phyloP scores from a whole-genome alignment of 2,888 invertebrate genomes.

The Mesorhabditis spiculigera region DNA sequence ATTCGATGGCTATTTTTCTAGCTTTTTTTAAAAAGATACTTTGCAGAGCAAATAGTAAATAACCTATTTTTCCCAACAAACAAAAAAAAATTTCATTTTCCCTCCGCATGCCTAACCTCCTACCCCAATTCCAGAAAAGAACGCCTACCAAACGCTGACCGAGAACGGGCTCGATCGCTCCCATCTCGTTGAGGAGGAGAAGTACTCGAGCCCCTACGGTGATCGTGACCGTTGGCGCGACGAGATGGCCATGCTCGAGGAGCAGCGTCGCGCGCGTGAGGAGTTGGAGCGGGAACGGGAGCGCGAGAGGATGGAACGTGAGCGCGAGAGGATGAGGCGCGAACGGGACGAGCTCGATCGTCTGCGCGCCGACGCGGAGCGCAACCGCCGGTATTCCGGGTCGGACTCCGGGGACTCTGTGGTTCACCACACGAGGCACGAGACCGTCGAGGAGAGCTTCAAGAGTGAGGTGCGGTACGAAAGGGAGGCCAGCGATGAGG shows the following conservation, averaged over 20 bases:
- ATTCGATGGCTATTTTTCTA: constrained; percentile 3
- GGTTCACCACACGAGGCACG: constrained; percentile 44
- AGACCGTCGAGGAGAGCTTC: constrained; percentile 53
- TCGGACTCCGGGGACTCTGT: constrained; percentile 28
- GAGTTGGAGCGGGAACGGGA: constrained; percentile 14
- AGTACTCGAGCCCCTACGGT: constrained; percentile 39
- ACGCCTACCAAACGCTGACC: constrained; percentile 5
- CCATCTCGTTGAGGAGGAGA: constrained; percentile 23
- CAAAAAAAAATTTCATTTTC: not conserved
- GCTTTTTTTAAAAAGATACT: not conserved
- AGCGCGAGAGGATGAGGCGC: constrained; percentile 7
- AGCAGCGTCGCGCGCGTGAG: constrained; percentile 12
- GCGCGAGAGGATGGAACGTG: constrained; percentile 6
- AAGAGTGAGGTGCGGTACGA: constrained; percentile 54
- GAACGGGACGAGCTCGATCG: not conserved
- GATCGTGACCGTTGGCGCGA: constrained; percentile 23
- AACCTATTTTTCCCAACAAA: too few species aligned
- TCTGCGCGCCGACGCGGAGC: constrained; percentile 5
- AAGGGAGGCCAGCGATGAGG: constrained; percentile 23
- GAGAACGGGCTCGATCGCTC: constrained; percentile 17
- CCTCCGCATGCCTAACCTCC: not conserved
- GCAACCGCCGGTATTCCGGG: constrained; percentile 6
- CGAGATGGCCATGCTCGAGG: constrained; percentile 15
- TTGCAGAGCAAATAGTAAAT: too few species aligned
- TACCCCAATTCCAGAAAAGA: not conserved